phyloP scores from a whole-genome alignment of 2,888 invertebrate species.

The Branchellion lobata region DNA sequence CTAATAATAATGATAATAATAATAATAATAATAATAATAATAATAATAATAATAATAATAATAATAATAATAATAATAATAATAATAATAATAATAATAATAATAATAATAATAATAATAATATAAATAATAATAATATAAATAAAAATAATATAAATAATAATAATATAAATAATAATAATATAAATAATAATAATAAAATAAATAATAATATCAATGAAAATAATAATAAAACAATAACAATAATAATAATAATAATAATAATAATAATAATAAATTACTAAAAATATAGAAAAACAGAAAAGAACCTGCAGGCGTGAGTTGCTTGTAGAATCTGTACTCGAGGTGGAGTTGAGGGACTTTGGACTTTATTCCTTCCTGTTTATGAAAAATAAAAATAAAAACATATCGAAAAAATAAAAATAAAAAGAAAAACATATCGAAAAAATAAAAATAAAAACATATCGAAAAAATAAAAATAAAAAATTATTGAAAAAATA shows the following conservation, averaged over 20 bases:
- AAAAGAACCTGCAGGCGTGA: conserved; percentile 48
- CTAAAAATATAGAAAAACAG: background rate
- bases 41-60: background rate
- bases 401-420: no score
- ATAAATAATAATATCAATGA: background rate
- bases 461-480: no score
- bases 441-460: background rate
- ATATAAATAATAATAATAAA: background rate
- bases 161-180: background rate
- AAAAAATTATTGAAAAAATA: no score
- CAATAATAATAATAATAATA: conserved; percentile 12
- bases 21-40: background rate
- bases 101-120: background rate
- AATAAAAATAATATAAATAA: background rate
- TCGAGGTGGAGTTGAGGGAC: conserved; percentile 51
- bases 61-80: background rate
- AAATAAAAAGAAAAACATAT: background rate
- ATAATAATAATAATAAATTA: background rate
- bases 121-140: background rate
- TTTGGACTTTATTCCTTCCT: conserved; percentile 50
- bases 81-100: background rate
- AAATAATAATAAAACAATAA: background rate
- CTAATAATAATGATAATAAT: background rate
- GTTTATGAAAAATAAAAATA: background rate
- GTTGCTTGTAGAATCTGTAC: conserved; percentile 50